Base-by-base conservation (phyloP, 2,888 invertebrate species). In the Euspilapteryx auroguttella region DNA sequence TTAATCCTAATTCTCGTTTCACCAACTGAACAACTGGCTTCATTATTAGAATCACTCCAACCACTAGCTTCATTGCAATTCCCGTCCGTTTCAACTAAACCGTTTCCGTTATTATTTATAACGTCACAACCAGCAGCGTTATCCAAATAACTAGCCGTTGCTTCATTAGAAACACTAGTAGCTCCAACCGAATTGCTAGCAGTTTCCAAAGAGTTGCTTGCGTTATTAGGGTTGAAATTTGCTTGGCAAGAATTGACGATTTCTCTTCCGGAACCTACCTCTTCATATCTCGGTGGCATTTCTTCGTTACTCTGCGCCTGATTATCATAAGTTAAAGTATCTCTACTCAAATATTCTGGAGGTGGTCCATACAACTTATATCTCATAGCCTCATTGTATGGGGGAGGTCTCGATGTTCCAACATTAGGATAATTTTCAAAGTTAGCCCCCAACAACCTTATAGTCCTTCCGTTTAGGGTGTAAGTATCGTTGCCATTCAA, bases 331-430 rank as follows among this genome's bases (percentile, higher is more conserved):
- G 37, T 37, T 10, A 48, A 34, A 35, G 45, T 40, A 21, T 46
- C 47, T 29, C 43, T 37, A 12, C 47, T 45, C 5, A 44, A 34
- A 28, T 50, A 50, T 13, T 42, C 46, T 2, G 79, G 79, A 0
- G 79, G 79, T 0, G 79, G 79, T 0, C 78, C 78, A 23, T 55
- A 59, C 3, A 53, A 35, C 21, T 73, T 73, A 30, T 61, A 59
- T 1, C 73, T 39, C 44, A 69, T 55, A 0, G 65, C 63, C 25
- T 75, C 73, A 0, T 53, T 61, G 27, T 75, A 75, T 0, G 73
- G 63, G 0, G 76, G 76, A 0, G 73, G 75, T 2, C 59, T 30
- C 10, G 27, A 25, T 3, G 32, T 29, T 14, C 34, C 23, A 7
- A 51, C 7, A 0, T 48, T 46, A 0, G 69, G 66, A 17, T 59